These are phyloP conservation scores for Malurus leucopterus DNA, from an alignment of 2,797 vertebrate species.

Conservation along the genomic window DNA sequence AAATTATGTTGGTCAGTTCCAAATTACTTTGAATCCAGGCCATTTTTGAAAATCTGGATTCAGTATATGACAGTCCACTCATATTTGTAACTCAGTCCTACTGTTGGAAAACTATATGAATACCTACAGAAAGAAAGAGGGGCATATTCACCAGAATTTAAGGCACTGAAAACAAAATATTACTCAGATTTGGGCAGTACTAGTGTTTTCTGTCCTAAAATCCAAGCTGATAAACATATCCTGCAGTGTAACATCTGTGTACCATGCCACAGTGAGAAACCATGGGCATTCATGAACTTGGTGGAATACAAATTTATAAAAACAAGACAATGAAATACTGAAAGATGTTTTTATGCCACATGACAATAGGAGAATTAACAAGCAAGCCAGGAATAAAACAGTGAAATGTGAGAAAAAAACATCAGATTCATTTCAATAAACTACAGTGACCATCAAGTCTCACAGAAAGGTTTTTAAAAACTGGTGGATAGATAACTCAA, in stretches of 20 bases:
- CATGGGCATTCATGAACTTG: background rate
- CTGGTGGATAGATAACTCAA: background rate
- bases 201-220: background rate
- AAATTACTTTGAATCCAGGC: background rate
- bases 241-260: background rate
- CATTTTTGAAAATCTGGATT: background rate
- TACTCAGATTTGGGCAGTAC: background rate
- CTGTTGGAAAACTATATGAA: background rate
- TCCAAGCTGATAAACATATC: background rate
- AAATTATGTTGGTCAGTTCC: background rate
- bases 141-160: background rate
- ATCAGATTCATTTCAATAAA: background rate
- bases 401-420: background rate
- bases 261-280: background rate
- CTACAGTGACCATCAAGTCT: background rate
- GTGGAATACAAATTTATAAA: background rate
- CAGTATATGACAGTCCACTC: background rate
- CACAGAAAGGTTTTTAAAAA: background rate
- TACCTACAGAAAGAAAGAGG: background rate
- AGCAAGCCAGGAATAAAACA: background rate
- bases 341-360: background rate
- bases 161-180: background rate
- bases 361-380: background rate
- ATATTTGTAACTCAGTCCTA: background rate
- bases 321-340: background rate